A percentile compares a stretch with the other conserved stretches of the same genome.
Conservation (phyloP, 1,140 invertebrate species). For the Gryllus bimaculatus region DNA sequence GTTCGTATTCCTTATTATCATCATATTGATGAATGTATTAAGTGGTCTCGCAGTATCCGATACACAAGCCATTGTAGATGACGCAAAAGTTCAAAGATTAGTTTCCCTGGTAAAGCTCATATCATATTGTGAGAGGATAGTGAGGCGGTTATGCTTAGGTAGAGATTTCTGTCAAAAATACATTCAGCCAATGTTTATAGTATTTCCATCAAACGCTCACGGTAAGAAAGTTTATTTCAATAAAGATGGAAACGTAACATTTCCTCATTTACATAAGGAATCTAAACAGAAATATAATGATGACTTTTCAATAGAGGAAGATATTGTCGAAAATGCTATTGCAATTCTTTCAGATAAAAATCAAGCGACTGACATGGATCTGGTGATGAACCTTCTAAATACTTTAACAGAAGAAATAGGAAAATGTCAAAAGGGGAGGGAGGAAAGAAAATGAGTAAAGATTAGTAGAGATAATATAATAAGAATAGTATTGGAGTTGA, state of each 20-base stretch:
- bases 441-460: background rate
- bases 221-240: background rate
- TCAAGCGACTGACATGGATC: background rate
- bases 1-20: slow-evolving; percentile 69
- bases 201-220: background rate
- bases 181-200: background rate
- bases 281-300: background rate
- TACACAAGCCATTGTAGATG: slow-evolving; percentile 58
- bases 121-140: background rate
- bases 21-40: slow-evolving; percentile 68
- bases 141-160: background rate
- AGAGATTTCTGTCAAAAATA: background rate
- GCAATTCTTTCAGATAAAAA: background rate
- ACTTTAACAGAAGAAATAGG: background rate
- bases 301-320: background rate
- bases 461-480: no score
- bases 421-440: background rate
- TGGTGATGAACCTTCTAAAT: background rate
- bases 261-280: background rate
- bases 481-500: no score
- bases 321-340: background rate
- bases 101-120: slow-evolving; percentile 8
- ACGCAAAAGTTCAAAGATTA: slow-evolving; percentile 62
- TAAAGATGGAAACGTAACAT: background rate
- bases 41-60: slow-evolving; percentile 74